phyloP scores from a whole-genome alignment of 2,113 vertebrate species.

The Odontophorus gujanensis region DNA sequence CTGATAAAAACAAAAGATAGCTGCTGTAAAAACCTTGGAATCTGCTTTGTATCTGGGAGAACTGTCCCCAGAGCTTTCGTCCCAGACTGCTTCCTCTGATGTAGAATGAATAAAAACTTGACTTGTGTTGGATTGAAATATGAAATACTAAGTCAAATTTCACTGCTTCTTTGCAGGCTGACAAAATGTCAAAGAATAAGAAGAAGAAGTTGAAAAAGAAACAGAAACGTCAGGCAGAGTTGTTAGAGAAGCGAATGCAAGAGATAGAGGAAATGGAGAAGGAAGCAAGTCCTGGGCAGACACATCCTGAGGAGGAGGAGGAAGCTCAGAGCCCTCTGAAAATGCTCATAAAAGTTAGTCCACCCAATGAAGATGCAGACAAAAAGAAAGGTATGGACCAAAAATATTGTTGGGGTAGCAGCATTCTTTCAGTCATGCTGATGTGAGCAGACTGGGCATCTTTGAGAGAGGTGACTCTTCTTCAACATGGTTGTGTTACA shows the following conservation, averaged over 20 bases:
- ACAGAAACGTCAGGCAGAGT: conserved; percentile 93
- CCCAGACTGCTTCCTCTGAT: neutral
- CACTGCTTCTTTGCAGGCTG: conserved; percentile 78
- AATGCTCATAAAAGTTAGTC: conserved; percentile 76
- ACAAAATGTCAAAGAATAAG: conserved; percentile 98
- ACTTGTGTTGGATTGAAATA: neutral
- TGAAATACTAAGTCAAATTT: conserved; percentile 21
- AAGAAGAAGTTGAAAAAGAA: conserved; percentile 99
- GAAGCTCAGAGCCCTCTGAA: conserved; percentile 74
- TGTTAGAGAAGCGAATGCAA: conserved; percentile 92
- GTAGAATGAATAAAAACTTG: neutral
- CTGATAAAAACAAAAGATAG: neutral
- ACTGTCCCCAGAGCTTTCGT: neutral
- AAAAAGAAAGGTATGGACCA: conserved; percentile 78
- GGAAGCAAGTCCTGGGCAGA: conserved; percentile 85
- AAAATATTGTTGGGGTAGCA: neutral
- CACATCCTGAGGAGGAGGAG: conserved; percentile 82
- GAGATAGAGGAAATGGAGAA: conserved; percentile 90
- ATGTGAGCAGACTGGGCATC: neutral
- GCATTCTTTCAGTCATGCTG: neutral
- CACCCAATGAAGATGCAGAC: conserved; percentile 69
- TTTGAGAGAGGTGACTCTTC: neutral
- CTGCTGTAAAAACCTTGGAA: neutral
- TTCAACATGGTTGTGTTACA: neutral
- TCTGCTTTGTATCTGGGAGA: neutral